These are phyloP conservation scores for Xenops minutus DNA, from an alignment of 2,797 vertebrate species.

Conservation along the genomic window DNA sequence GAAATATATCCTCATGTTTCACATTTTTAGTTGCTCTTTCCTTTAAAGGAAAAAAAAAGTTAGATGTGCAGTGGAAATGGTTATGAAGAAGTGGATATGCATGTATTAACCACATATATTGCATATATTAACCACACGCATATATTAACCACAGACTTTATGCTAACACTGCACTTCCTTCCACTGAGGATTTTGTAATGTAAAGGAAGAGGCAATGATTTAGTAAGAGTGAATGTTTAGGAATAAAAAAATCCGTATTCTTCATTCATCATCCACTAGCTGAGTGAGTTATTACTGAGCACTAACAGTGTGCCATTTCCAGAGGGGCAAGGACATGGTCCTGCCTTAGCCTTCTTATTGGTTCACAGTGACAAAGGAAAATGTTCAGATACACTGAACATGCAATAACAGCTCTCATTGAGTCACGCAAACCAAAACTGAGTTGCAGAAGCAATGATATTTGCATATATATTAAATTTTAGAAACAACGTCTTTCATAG, in stretches of 20 bases:
- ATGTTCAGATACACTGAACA: background rate
- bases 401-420: background rate
- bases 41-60: background rate
- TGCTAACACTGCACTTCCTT: background rate
- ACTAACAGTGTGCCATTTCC: background rate
- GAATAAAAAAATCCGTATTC: background rate
- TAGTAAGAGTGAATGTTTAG: background rate
- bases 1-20: constrained; percentile 3
- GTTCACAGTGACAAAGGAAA: background rate
- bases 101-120: background rate
- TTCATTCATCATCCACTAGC: background rate
- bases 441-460: background rate
- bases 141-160: background rate
- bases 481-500: background rate
- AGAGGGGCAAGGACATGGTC: background rate
- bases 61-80: background rate
- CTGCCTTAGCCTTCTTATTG: background rate
- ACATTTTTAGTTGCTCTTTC: background rate
- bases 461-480: background rate
- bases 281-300: background rate
- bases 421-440: background rate
- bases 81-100: background rate
- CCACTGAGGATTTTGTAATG: background rate
- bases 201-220: background rate
- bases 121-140: background rate